Base-by-base conservation (phyloP, 2,888 invertebrate species). In the Amphipoea lucens region DNA sequence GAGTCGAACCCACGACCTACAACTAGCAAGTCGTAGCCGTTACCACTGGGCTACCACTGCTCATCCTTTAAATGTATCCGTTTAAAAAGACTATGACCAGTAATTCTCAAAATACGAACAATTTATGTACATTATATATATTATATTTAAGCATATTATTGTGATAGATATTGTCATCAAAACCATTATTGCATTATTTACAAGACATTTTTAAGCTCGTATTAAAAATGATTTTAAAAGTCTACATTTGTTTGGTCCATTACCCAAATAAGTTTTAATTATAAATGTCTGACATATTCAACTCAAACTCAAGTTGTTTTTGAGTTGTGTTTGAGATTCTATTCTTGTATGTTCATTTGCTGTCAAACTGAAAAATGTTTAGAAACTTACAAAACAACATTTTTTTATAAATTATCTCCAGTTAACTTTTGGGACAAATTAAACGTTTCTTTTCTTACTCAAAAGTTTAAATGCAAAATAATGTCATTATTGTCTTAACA, bases 221-320 rank as follows among this genome's bases (percentile, higher is more conserved):
- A 78, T 77, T 57, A 88, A 70, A 85, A 85, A 72, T 86, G 71
- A 82, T 36, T 62, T 9, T 79, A 78, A 88, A 87, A 88, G 76
- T 76, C 89, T 90, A 90, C 89, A 73, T 74, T 68, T 40, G n/a
- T 85, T 94, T 94, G 94, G 94, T 94, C 93, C 93, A 84, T 90
- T 65, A 84, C 79, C 81, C 84, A 89, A 90, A 83, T 54, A 68
- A 88, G 81, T 76, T 69, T 82, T 87, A 88, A 65, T 29, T 29
- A 63, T 70, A 84, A 20, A 57, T 91, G 90, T 67, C 40, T 5
- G 62, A 63, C 89, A 82, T 66, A 77, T 85, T 75, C 1, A 23
- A 57, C 57, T 48, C 48, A 48, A 57, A 57, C 11, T 57, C 23
- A n/a, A 23, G 0, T n/a, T 4, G 9, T 54, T 54, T 57, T 57